These are phyloP conservation scores for Phania funesta DNA, from an alignment of 2,888 invertebrate genomes.

Conservation along the genomic window DNA sequence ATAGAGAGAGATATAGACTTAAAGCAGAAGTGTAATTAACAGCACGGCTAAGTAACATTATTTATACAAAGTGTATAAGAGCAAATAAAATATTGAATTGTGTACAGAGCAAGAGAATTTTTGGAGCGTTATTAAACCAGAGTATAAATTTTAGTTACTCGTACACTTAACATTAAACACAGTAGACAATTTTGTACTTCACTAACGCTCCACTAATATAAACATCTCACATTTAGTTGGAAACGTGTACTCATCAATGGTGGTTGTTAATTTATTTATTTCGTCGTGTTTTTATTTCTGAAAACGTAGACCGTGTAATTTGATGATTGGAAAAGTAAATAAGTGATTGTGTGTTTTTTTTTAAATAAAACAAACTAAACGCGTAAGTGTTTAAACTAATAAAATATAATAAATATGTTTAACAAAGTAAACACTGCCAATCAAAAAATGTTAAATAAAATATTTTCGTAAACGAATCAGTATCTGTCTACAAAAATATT, in stretches of 20 bases:
- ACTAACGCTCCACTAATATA: conserved; percentile 27
- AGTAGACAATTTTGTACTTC: neutral
- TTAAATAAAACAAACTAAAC: conserved; percentile 3
- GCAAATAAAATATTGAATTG: too few relatives aligned
- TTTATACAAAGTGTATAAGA: too few relatives aligned
- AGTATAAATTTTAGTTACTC: too few relatives aligned
- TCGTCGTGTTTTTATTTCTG: conserved; percentile 23
- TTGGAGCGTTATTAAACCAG: too few relatives aligned
- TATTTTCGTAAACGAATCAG: neutral
- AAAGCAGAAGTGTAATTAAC: too few relatives aligned
- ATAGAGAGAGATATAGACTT: too few relatives aligned
- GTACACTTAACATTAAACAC: neutral
- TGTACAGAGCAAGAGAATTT: too few relatives aligned
- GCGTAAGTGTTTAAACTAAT: conserved; percentile 47
- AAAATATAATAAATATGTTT: neutral
- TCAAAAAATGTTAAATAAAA: neutral
- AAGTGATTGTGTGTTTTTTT: neutral
- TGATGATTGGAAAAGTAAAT: conserved; percentile 2
- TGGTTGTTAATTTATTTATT: conserved; percentile 3
- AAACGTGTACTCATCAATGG: conserved; percentile 21
- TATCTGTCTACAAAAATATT: neutral
- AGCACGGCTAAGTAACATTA: too few relatives aligned
- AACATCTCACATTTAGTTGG: conserved; percentile 48
- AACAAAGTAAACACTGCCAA: neutral
- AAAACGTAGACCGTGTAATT: conserved; percentile 30